phyloP scores from a whole-genome alignment of 1,140 invertebrate species.

The Tachypleus tridentatus region DNA sequence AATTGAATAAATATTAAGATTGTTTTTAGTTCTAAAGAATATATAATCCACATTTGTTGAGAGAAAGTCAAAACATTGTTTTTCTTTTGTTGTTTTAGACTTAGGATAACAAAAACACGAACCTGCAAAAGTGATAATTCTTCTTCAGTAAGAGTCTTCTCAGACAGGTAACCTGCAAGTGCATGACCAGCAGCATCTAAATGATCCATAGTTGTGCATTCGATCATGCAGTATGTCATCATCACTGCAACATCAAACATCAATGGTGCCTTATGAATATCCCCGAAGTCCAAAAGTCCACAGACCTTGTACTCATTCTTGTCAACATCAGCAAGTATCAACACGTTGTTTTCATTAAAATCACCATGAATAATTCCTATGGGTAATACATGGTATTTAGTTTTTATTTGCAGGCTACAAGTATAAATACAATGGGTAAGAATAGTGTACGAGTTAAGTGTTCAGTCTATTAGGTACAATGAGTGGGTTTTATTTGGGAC shows the following conservation, averaged over 20 bases:
- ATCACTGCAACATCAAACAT: conserved; percentile 72
- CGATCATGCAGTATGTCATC: conserved; percentile 64
- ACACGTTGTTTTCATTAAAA: conserved; percentile 76
- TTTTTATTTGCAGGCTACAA: too few relatives aligned
- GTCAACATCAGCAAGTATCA: conserved; percentile 40
- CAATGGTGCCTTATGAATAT: conserved; percentile 54
- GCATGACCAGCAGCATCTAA: conserved; percentile 53
- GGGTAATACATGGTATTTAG: background rate
- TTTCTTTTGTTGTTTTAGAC: background rate
- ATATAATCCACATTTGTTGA: background rate
- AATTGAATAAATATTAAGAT: background rate
- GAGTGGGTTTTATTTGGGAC: too few relatives aligned
- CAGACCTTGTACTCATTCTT: conserved; percentile 29
- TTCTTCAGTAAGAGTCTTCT: conserved; percentile 41
- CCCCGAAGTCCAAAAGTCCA: conserved; percentile 65
- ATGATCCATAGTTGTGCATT: conserved; percentile 39
- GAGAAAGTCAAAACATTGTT: background rate
- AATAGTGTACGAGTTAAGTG: too few relatives aligned
- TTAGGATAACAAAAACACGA: conserved; percentile 12
- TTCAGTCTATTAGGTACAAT: too few relatives aligned
- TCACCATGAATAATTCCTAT: conserved; percentile 73
- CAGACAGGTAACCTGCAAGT: conserved; percentile 55
- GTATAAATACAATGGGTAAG: too few relatives aligned
- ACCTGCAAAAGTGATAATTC: conserved; percentile 55
- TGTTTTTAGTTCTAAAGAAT: background rate